Base-by-base conservation (phyloP, 2,888 invertebrate genomes). In the Chydorus sphaericus region DNA sequence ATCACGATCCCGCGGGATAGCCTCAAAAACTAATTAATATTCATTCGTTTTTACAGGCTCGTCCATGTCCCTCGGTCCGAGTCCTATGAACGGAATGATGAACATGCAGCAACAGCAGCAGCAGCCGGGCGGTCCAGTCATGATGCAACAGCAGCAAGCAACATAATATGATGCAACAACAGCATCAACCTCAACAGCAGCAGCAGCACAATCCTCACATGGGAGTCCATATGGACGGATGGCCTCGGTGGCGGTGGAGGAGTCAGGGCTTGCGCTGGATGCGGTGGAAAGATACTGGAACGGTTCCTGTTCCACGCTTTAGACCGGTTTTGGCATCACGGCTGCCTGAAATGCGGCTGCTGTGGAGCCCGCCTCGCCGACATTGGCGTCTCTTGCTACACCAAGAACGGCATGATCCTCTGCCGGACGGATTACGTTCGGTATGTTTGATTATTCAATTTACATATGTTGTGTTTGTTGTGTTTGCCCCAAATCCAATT, bases 241-340 rank as follows among this genome's bases (percentile, higher is more conserved):
- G 37, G 57, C 18, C 23, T 18, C 58, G 57, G 59, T 23, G 31
- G 16, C 29, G 48, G 37, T 29, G 38, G 39, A 39, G 55, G 48
- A 31, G 53, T 61, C 48, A 85, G 85, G 71, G 81, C 83, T 69
- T 92, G 92, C 73, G 88, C 86, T 63, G 91, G 90, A 63, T 93
- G 92, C 73, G 87, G 88, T 65, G 85, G 65, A 18, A 85, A 88
- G 76, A 92, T 92, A 69, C 80, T 85, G 66, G 92, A 92, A 76
- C 79, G 91, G 72, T 92, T 84, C 76, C 80, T 92, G 63, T 78
- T 93, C 62, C 85, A 87, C 74, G 91, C 92, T 64, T 77, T 92
- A 70, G 92, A 93, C 77, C 78, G 90, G 71, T 92, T 89, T 74
- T 93, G 93, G 93, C 93, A 93, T 76, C 89, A 90, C 76, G 81